Base-by-base conservation (phyloP, 1,140 invertebrate genomes). In the Ceratina calcarata region DNA sequence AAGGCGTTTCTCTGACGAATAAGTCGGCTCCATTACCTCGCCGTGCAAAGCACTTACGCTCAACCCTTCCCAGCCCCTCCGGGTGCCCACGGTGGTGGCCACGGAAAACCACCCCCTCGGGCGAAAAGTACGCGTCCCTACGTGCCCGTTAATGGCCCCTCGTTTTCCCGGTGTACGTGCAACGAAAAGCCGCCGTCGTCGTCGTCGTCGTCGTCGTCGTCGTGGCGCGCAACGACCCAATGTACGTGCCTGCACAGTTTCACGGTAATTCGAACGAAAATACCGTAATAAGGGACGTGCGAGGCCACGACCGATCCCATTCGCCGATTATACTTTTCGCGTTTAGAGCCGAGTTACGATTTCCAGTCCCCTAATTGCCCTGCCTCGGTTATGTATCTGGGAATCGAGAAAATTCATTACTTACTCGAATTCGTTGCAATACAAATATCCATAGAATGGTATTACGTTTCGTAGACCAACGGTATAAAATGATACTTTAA, bases 1-100 rank as follows among this genome's bases (percentile, higher is more conserved):
- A 10, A 45, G 80, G 68, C 81, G 81, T 86, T 86, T 86, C 66
- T 69, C 72, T 62, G 57, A 69, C 81, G 84, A 86, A 86, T 85
- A 85, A 86, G 85, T 85, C 85, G 85, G 79, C 74, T 86, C 82
- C 86, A 87, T 86, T 87, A 87, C 85, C 75, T 86, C 86, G 65
- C 77, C 66, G 77, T 82, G 79, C 85, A 85, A 82, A 87, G 82
- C 85, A 87, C 85, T 87, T 87, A 79, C 65, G 67, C 57, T 74
- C 32, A 55, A 16, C 55, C 55, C 32, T 60, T 55, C 64, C 20
- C 27, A 27, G 72, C 53, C 61, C 10, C 45, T 22, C 2, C 45
- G 22, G 24, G n/a, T 20, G 45, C 27, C 22, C 60, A 37, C 53
- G 37, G 51, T 4, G 37, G 37, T 65, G 53, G 76, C 65, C 27